Evolutionary conservation across 2,113 vertebrate species (phyloP).

Genomic region (Pogonocichla stellata): DNA sequence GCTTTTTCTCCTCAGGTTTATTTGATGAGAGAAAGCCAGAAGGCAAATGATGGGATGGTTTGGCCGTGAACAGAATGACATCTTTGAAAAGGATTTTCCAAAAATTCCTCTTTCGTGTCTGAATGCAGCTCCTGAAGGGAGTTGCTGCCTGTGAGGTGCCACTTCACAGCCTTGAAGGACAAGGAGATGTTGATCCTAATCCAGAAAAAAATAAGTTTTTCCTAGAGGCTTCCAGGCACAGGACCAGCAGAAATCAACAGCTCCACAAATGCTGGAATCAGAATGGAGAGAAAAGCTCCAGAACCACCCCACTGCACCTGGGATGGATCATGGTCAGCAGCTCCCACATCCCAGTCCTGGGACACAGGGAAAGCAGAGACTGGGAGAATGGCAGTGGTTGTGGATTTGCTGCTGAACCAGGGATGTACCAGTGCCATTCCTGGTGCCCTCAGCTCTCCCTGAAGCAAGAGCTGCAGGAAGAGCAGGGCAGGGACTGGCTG

Average conservation of each 20-base stretch:
- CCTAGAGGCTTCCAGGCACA: neutral
- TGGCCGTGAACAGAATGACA: neutral
- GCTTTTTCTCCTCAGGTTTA: neutral
- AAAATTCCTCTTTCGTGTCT: neutral
- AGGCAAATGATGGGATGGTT: neutral
- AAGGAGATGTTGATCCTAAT: neutral
- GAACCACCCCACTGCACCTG: rapidly evolving
- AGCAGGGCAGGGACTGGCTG: neutral
- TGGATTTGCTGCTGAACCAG: neutral
- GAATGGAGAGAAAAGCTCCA: neutral
- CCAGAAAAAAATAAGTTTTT: neutral
- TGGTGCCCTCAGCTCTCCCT: neutral
- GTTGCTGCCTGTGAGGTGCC: neutral
- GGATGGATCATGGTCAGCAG: neutral
- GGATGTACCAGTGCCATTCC: neutral
- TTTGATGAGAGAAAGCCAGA: neutral
- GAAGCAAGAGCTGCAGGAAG: neutral
- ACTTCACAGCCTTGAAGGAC: neutral
- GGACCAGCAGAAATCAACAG: neutral
- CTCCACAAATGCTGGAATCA: neutral
- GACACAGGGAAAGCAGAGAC: neutral
- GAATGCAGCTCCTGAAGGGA: neutral
- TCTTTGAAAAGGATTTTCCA: neutral
- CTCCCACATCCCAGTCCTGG: rapidly evolving
- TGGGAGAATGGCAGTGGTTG: neutral